Evolutionary conservation across 2,797 vertebrate genomes (phyloP), one percentile per base, ranked within the genome.

Genomic region (Fistularia commersonii): DNA sequence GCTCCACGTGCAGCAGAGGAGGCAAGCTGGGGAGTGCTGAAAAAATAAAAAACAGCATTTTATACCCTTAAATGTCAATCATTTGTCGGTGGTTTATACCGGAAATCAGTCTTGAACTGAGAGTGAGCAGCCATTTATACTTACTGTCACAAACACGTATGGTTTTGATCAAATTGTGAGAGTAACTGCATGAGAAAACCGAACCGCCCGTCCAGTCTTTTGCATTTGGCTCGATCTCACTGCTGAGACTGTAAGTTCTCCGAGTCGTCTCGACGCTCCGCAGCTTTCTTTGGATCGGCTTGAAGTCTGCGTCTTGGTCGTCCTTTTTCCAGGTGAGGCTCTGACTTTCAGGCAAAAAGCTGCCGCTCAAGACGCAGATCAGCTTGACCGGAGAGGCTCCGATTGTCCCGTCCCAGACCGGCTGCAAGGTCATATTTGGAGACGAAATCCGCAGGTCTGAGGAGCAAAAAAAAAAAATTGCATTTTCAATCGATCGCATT

Each of bases 121-220:
- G n/a, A 6, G 15, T 11, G 0, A 23, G 3, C 15, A 32, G 8
- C 4, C 9, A 1, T 3, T 13, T 3, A 48, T 36, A 82, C 87
- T 79, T 64, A 90, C 88, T 45, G 36, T 59, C 6, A 69, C 87
- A 89, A n/a, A 74, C 64, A 39, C 48, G 69, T 35, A 46, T 76
- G 23, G 34, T 58, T 40, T 48, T 8, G 0, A 0, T 14, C 31
- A 43, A 8, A 0, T 6, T 1, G 0, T 77, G 69, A 1, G 0
- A 13, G 1, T 69, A 53, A 8, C 45, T 54, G 73, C 88, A 90
- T 0, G 51, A 64, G 51, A 83, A 86, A 0, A 0, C 32, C 8
- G 56, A 60, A 35, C 72, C 70, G 0, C 8, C 3, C 1, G 0
- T n/a, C 67, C 79, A 82, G 0, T 48, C 3, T 0, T 0, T 0